These are phyloP conservation scores for Matsumurasca onukii DNA, from an alignment of 1,140 invertebrate species.

Conservation along the genomic window DNA sequence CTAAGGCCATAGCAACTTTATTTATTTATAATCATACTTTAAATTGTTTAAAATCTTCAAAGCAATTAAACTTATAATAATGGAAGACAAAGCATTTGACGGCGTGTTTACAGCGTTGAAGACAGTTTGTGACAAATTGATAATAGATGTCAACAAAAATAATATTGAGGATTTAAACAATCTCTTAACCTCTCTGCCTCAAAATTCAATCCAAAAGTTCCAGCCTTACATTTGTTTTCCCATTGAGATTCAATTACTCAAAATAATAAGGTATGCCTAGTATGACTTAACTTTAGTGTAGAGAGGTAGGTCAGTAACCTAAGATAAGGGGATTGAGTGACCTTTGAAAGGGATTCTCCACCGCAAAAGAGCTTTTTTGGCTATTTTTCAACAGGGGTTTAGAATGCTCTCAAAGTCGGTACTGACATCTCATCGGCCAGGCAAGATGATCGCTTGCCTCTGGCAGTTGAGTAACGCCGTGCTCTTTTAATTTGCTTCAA, in stretches of 20 bases:
- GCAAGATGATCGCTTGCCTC: not conserved
- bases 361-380: not conserved
- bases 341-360: not conserved
- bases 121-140: constrained; percentile 11
- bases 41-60: too few relatives aligned
- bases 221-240: constrained; percentile 18
- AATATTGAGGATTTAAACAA: not conserved
- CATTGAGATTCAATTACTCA: constrained; percentile 3
- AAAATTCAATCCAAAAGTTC: constrained; percentile 3
- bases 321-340: not conserved
- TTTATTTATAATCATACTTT: too few relatives aligned
- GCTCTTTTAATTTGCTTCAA: not conserved
- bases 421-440: not conserved
- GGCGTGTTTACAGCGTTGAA: not conserved
- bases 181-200: not conserved
- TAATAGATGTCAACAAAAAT: not conserved
- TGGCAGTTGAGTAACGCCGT: not conserved
- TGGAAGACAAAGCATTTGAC: too few relatives aligned
- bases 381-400: not conserved
- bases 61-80: too few relatives aligned
- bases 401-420: not conserved
- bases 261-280: not conserved
- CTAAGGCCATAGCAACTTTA: too few relatives aligned
- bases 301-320: too few relatives aligned
- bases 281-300: not conserved